Conservation (phyloP, 2,797 vertebrate species). For the Platalea minor region DNA sequence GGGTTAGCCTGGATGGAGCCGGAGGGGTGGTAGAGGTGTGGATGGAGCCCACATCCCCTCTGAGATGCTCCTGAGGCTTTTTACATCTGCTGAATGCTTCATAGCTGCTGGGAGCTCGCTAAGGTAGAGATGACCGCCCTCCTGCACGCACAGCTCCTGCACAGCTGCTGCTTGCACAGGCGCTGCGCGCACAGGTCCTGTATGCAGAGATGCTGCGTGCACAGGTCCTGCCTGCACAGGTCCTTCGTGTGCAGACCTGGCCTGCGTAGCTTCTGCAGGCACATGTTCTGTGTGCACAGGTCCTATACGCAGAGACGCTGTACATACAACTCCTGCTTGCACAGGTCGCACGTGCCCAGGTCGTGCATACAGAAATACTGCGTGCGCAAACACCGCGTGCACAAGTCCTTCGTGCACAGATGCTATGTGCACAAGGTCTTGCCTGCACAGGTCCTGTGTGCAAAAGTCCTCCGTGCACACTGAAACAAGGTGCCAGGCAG, state of each 20-base stretch:
- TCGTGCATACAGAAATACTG: fast-evolving
- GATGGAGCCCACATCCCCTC: fast-evolving
- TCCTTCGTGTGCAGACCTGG: no score
- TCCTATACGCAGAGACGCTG: no score
- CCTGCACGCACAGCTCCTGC: neutral
- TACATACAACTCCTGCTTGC: no score
- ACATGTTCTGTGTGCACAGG: no score
- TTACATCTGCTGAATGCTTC: fast-evolving
- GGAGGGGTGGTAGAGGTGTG: neutral
- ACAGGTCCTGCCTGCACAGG: no score
- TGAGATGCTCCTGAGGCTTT: neutral
- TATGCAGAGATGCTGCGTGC: no score
- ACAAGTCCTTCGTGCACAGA: fast-evolving
- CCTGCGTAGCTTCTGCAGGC: no score
- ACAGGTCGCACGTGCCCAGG: neutral
- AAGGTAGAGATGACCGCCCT: fast-evolving
- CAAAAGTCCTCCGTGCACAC: fast-evolving
- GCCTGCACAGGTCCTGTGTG: neutral
- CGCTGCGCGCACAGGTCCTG: no score
- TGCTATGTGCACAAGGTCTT: fast-evolving
- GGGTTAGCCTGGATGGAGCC: fast-evolving
- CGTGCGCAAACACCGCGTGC: fast-evolving
- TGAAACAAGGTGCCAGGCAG: neutral
- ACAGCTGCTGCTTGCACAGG: neutral
- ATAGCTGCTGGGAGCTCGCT: neutral